Base-by-base conservation (phyloP, 2,888 invertebrate genomes). In the Hirtodrosophila duncani region DNA sequence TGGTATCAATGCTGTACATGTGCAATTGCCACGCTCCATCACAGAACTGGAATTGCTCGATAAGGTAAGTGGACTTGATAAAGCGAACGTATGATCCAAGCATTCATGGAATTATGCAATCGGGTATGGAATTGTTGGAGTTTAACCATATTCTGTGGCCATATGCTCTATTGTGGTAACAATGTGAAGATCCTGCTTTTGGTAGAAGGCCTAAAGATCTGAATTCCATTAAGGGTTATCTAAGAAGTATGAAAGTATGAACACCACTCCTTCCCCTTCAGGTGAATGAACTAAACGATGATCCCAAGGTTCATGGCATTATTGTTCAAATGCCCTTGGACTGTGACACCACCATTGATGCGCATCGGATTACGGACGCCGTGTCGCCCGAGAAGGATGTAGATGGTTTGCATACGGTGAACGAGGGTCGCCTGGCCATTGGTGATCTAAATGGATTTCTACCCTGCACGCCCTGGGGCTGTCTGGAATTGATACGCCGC, bases 291-390 rank as follows among this genome's bases (percentile, higher is more conserved):
- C 88, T 99, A 48, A 99, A 99, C 86, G 89, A 91, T 63, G 94
- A 98, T 83, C 91, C 93, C 0, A 88, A 88, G 7, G 91, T 98
- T 24, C 97, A 98, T 87, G 98, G 98, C 42, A 97, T 98, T 82
- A 97, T 98, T 70, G 96, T 98, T 0, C 98, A 98, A 89, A 94
- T 96, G 93, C 99, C 99, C 0, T 88, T 99, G 55, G 99, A 99
- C 84, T 91, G 92, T 20, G 91, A 90, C 0, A 91, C 92, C 71
- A 84, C 90, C 69, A 97, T 99, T 60, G 94, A 99, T 88, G 91
- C 95, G 0, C 93, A 95, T 84, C 89, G 93, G 44, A 90, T 98
- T 71, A 94, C 97, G 0, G 96, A 99, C 83, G 88, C 93, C 3
- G 97, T 99, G 3, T 91, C 91, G 0, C 93, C 97, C 0, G 90